Percentiles rank a stretch among this genome's conserved stretches.
phyloP scores from a whole-genome alignment of 1,140 invertebrate genomes.

The Penaeus vannamei region DNA sequence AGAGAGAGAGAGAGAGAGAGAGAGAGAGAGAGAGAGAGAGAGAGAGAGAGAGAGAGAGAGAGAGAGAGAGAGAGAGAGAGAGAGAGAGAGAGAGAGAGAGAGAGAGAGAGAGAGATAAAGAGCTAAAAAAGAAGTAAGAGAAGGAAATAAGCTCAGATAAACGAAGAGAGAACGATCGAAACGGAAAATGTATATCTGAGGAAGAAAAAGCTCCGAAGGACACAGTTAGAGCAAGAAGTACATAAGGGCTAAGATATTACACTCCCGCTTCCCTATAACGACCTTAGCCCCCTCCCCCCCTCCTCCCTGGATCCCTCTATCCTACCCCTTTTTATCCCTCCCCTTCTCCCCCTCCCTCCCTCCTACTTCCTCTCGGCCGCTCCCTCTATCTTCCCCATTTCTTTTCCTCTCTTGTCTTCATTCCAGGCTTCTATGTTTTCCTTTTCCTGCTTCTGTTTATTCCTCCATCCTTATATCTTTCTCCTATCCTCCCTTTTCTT shows the following conservation, averaged over 20 bases:
- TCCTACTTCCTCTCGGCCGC: not conserved
- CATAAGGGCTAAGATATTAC: too few species aligned
- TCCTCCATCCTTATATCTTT: not conserved
- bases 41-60: too few species aligned
- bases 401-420: not conserved
- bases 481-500: not conserved
- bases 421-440: not conserved
- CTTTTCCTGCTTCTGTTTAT: not conserved
- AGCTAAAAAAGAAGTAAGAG: not conserved
- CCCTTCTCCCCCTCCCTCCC: not conserved
- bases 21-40: not conserved
- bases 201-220: too few species aligned
- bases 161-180: too few species aligned
- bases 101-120: too few species aligned
- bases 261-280: too few species aligned
- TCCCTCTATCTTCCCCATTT: conserved; percentile 6
- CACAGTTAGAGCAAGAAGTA: too few species aligned
- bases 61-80: too few species aligned
- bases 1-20: too few species aligned
- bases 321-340: not conserved
- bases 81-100: too few species aligned
- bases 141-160: not conserved
- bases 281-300: too few species aligned
- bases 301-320: too few species aligned
- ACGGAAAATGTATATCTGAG: not conserved